Conservation (phyloP, 2,113 vertebrate species). For the Halcyon malimbica region DNA sequence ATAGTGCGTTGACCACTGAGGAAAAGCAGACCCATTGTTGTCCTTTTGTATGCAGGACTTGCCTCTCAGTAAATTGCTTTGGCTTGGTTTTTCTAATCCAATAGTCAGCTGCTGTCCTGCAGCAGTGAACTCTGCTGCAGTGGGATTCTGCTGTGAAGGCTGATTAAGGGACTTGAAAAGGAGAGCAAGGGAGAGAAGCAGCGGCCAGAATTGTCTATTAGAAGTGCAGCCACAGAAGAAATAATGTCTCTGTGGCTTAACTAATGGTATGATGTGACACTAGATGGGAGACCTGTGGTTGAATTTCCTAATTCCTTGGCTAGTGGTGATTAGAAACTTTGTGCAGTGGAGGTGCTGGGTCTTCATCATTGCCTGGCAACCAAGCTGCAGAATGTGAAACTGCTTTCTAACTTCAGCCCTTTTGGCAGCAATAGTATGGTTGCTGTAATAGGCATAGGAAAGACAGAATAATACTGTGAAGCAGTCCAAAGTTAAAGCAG, state of each 20-base stretch:
- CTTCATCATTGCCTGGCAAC: neutral
- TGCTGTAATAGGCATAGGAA: neutral
- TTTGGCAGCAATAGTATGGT: neutral
- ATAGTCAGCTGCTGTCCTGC: neutral
- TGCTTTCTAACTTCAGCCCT: neutral
- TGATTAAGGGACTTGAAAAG: neutral
- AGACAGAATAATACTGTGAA: neutral
- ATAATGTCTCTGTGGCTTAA: neutral
- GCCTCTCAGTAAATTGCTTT: neutral
- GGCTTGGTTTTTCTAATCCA: neutral
- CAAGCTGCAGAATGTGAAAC: neutral
- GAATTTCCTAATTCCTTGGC: neutral
- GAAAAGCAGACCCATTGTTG: neutral
- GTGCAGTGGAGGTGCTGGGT: neutral
- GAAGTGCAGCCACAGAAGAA: neutral
- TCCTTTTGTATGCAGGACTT: neutral
- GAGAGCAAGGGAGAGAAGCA: neutral
- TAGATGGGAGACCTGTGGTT: neutral
- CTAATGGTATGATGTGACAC: neutral
- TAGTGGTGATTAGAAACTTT: neutral
- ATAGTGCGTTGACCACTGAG: neutral
- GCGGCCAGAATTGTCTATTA: neutral
- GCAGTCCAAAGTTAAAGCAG: neutral
- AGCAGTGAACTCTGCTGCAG: neutral
- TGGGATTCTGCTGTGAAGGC: rapidly evolving